These are phyloP conservation scores for Mandrillus leucophaeus DNA, from an alignment of 2,113 vertebrate genomes.

Conservation along the genomic window DNA sequence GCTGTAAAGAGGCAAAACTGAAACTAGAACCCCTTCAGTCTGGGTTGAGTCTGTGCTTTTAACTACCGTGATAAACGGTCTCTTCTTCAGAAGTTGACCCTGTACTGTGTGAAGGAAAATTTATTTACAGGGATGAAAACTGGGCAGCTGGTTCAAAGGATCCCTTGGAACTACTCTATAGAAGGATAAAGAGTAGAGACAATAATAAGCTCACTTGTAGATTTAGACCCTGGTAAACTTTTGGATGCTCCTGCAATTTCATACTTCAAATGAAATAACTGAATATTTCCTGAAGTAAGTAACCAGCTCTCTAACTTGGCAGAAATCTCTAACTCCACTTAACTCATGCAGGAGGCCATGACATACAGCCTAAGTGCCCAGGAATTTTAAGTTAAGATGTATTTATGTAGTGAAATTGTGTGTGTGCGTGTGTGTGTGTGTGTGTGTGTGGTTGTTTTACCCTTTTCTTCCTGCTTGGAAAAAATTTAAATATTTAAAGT, in stretches of 20 bases:
- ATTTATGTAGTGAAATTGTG: neutral
- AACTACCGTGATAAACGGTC: neutral
- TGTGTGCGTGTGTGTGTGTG: too few species aligned
- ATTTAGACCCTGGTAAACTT: neutral
- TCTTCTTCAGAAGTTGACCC: neutral
- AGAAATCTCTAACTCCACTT: neutral
- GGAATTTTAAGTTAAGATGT: neutral
- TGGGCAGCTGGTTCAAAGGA: neutral
- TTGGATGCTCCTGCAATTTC: neutral
- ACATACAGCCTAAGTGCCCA: neutral
- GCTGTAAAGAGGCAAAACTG: neutral
- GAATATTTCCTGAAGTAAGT: neutral
- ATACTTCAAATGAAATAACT: neutral
- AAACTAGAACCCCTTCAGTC: neutral
- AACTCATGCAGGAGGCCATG: neutral
- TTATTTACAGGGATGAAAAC: neutral
- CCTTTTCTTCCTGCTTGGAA: slow-evolving; percentile 34
- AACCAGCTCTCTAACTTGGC: neutral
- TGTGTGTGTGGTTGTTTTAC: neutral
- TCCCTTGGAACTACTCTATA: neutral
- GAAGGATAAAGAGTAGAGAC: neutral
- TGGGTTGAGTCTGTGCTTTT: neutral
- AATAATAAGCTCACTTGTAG: neutral
- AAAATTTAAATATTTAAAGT: neutral
- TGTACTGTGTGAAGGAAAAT: neutral